Conservation (phyloP, 2,113 vertebrate species). For the Tragelaphus scriptus region DNA sequence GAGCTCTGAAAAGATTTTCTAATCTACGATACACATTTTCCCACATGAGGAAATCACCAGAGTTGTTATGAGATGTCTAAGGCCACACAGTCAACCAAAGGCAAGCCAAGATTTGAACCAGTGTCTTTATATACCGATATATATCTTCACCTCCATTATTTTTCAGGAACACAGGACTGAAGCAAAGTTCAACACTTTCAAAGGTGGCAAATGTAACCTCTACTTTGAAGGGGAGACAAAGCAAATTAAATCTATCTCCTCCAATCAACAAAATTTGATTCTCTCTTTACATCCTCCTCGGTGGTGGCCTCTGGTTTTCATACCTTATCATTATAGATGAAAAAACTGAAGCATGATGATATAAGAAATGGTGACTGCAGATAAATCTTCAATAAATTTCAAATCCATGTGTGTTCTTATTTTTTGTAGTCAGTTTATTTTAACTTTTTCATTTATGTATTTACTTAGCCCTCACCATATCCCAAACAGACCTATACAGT, state of each 20-base stretch:
- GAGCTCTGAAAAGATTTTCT: neutral
- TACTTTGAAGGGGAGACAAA: neutral
- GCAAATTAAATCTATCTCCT: neutral
- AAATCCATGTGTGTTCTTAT: neutral
- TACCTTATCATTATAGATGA: neutral
- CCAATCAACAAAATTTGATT: neutral
- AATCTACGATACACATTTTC: neutral
- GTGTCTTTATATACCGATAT: rapidly evolving
- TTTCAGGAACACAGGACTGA: neutral
- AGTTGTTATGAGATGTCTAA: neutral
- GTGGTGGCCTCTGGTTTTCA: neutral
- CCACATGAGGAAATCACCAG: neutral
- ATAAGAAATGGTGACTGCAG: neutral
- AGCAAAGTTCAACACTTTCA: neutral
- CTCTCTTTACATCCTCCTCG: neutral
- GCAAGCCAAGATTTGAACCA: neutral
- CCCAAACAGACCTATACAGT: neutral
- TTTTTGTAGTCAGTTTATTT: neutral
- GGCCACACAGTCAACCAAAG: neutral
- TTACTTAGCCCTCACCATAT: neutral
- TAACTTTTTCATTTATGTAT: neutral
- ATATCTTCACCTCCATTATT: neutral
- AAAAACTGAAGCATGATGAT: neutral
- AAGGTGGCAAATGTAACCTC: neutral
- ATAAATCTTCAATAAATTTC: neutral